Percentiles rank a stretch among this genome's conserved stretches.
Evolutionary conservation across 2,888 invertebrate genomes (phyloP).

Genomic region (Hypolimnas misippus): DNA sequence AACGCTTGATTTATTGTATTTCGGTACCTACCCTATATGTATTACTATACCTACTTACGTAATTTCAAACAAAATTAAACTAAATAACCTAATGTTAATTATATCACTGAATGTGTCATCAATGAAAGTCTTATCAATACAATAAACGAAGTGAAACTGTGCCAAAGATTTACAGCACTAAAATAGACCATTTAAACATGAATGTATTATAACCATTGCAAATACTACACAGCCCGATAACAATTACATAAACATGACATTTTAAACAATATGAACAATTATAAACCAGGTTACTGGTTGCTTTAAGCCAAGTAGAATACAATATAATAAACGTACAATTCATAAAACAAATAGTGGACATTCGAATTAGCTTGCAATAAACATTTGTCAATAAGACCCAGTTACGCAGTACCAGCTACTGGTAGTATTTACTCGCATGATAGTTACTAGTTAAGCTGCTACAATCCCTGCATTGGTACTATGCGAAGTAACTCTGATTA

Average conservation of each 20-base stretch:
- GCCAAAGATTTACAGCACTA: neutral
- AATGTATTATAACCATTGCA: neutral
- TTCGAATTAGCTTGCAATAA: neutral
- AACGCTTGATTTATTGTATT: too few relatives aligned
- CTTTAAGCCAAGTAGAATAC: neutral
- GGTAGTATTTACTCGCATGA: too few relatives aligned
- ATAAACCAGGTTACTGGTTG: neutral
- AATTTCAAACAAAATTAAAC: neutral
- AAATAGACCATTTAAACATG: neutral
- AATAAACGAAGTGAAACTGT: neutral
- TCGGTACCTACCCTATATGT: too few relatives aligned
- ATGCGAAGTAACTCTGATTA: too few relatives aligned
- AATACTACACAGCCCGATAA: neutral
- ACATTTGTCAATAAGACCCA: too few relatives aligned
- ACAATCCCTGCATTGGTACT: too few relatives aligned
- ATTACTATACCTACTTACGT: too few relatives aligned
- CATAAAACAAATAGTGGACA: conserved; percentile 5
- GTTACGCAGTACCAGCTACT: too few relatives aligned
- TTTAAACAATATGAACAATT: neutral
- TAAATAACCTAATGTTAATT: neutral
- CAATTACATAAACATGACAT: neutral
- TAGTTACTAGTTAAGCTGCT: too few relatives aligned
- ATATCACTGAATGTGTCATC: neutral
- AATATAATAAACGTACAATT: neutral
- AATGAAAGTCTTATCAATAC: conserved; percentile 4